phyloP scores from a whole-genome alignment of 2,888 invertebrate species.

The Eristalis pertinax region DNA sequence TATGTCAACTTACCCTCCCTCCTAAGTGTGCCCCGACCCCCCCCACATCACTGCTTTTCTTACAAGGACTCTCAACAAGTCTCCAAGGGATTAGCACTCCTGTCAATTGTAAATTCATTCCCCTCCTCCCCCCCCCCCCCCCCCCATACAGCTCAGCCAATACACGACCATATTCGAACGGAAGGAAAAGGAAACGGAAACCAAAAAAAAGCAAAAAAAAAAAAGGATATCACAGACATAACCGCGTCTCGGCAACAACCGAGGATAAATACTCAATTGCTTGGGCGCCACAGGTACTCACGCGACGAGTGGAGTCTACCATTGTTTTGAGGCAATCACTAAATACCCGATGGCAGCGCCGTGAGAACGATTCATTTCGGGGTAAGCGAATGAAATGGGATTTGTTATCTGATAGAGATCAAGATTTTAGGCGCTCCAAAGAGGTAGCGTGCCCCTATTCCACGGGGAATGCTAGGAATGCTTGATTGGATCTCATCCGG shows the following conservation, averaged over 20 bases:
- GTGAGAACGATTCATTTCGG: neutral
- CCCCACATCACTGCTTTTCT: neutral
- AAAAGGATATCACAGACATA: neutral
- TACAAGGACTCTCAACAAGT: neutral
- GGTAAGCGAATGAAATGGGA: constrained; percentile 45
- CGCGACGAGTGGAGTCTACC: neutral
- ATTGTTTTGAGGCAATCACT: neutral
- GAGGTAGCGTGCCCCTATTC: neutral
- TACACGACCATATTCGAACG: neutral
- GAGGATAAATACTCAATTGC: constrained; percentile 38
- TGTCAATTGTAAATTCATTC: neutral
- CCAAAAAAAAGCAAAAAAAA: neutral
- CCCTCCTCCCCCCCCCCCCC: neutral
- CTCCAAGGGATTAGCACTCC: neutral
- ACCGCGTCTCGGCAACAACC: constrained; percentile 10
- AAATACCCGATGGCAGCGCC: constrained; percentile 14
- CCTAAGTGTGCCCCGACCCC: neutral
- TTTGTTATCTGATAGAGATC: constrained; percentile 33
- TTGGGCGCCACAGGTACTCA: constrained; percentile 24
- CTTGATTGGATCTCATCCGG: constrained; percentile 15
- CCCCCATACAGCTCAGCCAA: neutral
- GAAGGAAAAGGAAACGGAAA: neutral
- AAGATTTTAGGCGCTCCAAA: constrained; percentile 31
- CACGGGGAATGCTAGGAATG: constrained; percentile 1
- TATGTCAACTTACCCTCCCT: neutral